Base-by-base conservation (phyloP, 2,888 invertebrate genomes). In the Altica lythri region DNA sequence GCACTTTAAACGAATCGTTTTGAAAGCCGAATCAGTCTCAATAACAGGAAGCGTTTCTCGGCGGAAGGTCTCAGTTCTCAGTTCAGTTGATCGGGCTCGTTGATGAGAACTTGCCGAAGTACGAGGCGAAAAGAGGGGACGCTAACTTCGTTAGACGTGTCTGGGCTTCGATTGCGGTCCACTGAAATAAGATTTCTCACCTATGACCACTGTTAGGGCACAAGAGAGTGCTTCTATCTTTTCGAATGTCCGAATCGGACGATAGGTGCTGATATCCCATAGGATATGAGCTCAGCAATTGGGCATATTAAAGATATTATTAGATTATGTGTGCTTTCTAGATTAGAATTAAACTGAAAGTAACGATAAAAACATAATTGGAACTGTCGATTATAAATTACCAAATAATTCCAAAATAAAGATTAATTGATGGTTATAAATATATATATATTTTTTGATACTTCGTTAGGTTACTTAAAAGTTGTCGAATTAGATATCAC, bases 81-180 rank as follows among this genome's bases (percentile, higher is more conserved):
- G 53, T 46, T 46, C 46, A 47, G 42, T 57, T 53, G 40, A 58
- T 55, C 61, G 51, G 49, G 57, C 50, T 53, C 53, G 57, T 50
- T 63, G 60, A 62, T 61, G 60, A 58, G 52, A 14, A 46, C 13
- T 16, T 12, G 34, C 17, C 16, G 19, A 29, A 30, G 27, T 35
- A 32, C 10, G 43, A 48, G 43, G 35, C 37, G 56, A 40, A 47
- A 22, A 38, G 30, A 30, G 38, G 14, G 45, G 38, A 52, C 53
- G 71, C 66, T 72, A 74, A 74, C 73, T 74, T 74, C 73, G 72
- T 74, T 74, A 74, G 71, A 73, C 70, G 70, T 70, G 73, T 72
- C 73, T 72, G 68, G 72, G n/a, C 67, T 73, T 74, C 73, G 72
- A 74, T 74, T 73, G 73, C 72, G 64, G 67, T 63, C 54, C 63